Evolutionary conservation across 2,888 invertebrate genomes (phyloP), one percentile per base, ranked within the genome.

Genomic region (Dasypolia templi): DNA sequence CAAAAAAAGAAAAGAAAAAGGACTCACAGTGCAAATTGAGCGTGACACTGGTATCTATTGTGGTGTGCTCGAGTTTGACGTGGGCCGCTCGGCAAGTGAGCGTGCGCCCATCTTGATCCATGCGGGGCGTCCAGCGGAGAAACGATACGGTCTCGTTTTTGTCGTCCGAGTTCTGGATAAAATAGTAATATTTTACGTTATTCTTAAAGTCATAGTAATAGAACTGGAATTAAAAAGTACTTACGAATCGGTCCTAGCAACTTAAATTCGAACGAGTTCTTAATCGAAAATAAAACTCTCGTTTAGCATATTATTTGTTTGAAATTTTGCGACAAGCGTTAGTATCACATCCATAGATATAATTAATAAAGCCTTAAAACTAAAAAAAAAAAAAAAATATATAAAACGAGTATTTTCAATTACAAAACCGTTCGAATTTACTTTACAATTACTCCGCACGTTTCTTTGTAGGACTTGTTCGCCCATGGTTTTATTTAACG

Each of bases 11-110:
- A 59, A 63, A 55, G 55, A 46, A 65, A 59, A 19, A n/a, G 29
- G n/a, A 93, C 99, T 98, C 96, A 99, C 99, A 99, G 95, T 98
- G 98, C 85, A 99, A 97, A 95, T 98, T 98, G 76, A 99, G 97
- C 91, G 97, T 97, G 97, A 98, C 97, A 66, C 97, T 97, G 81
- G 98, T 97, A 93, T 99, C 98, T 79, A 97, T 97, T 35, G 97
- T 97, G 75, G 98, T 97, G 85, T 97, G 97, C 86, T 97, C 97
- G 39, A 98, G 97, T 84, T 97, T 96, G 64, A 97, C 96, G 94
- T 99, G 99, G 73, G 97, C 97, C 1, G 98, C 98, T 76, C 98
- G 97, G 91, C 99, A 99, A 68, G 97, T 98, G 77, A 99, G 96
- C 46, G 97, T 96, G 89, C 97, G 97, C 26, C 98, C 98, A 91